Base-by-base conservation (phyloP, 2,797 vertebrate genomes). In the Notolepis coatsorum region DNA sequence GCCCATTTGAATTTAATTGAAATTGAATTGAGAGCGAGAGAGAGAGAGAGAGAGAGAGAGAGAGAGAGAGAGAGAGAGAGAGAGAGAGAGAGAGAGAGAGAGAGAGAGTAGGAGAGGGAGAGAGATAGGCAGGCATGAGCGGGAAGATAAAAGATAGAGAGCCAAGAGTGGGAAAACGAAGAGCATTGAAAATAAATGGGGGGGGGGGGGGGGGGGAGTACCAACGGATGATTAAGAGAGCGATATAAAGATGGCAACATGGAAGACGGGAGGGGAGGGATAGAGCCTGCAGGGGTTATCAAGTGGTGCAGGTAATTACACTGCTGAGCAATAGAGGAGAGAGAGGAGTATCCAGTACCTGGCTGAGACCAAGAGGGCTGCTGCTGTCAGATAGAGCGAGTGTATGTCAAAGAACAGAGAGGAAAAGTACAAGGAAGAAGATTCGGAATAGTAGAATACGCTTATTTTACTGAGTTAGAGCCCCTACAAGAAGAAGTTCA, bases 41-140 rank as follows among this genome's bases (percentile, higher is more conserved):
- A n/a, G n/a, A n/a, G n/a, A 74, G 76, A 81, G 55, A 2, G 17
- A 86, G 77, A 76, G 53, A 63, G 74, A 78, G 43, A 5, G 47
- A 28, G 13, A 18, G 25, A 8, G 7, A 7, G 7, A 76, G 42
- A 43, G 42, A 42, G 43, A 35, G 53, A 42, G 20, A 21, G 74
- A 93, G 92, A 49, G 92, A 87, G 93, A 94, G 94, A 71, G 6
- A 28, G 24, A 27, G 24, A 23, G 24, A 4, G 59, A 46, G 25
- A 21, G 7, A 20, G 9, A 50, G 30, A 39, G 28, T 20, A 9
- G 7, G 24, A 39, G 25, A 21, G 21, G 20, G 4, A 28, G 33
- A 7, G 15, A 4, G n/a, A 18, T 23, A 58, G 31, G 46, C 9
- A 24, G 35, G 10, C 27, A n/a, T 5, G 12, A 23, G 4, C 8